Evolutionary conservation across 2,888 invertebrate species (phyloP).

Genomic region (Ceriagrion tenellum): DNA sequence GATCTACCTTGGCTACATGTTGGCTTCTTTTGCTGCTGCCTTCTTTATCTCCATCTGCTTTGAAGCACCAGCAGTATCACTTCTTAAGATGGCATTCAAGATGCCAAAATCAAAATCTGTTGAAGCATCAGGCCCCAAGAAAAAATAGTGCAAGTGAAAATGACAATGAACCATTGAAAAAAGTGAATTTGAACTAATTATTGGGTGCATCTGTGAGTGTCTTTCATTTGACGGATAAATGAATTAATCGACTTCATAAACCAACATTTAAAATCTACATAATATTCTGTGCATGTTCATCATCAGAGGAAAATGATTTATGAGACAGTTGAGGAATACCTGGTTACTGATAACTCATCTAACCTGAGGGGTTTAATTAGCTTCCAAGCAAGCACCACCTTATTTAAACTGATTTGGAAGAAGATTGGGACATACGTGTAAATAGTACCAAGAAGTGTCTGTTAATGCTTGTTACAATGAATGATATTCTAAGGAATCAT

Average conservation of each 20-base stretch:
- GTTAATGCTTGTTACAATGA: too few species aligned
- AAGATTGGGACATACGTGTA: neutral
- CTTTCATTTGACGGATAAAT: neutral
- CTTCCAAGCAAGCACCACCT: neutral
- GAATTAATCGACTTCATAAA: neutral
- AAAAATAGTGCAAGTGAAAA: neutral
- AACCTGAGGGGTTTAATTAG: neutral
- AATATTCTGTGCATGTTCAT: neutral
- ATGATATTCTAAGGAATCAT: too few species aligned
- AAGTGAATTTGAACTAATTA: neutral
- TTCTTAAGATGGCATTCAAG: slow-evolving; percentile 82
- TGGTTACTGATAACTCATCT: neutral
- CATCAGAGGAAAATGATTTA: neutral
- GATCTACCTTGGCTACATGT: slow-evolving; percentile 89
- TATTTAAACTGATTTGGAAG: neutral
- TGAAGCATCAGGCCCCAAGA: neutral
- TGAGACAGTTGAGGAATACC: neutral
- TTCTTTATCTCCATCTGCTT: slow-evolving; percentile 90
- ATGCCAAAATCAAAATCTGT: slow-evolving; percentile 72
- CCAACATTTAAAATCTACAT: neutral
- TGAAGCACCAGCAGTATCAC: slow-evolving; percentile 91
- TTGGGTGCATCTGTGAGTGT: neutral
- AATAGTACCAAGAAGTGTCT: neutral
- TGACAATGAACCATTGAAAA: neutral
- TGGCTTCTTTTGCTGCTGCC: slow-evolving; percentile 87